Base-by-base conservation (phyloP, 2,888 invertebrate genomes). In the Helobdella robusta region DNA sequence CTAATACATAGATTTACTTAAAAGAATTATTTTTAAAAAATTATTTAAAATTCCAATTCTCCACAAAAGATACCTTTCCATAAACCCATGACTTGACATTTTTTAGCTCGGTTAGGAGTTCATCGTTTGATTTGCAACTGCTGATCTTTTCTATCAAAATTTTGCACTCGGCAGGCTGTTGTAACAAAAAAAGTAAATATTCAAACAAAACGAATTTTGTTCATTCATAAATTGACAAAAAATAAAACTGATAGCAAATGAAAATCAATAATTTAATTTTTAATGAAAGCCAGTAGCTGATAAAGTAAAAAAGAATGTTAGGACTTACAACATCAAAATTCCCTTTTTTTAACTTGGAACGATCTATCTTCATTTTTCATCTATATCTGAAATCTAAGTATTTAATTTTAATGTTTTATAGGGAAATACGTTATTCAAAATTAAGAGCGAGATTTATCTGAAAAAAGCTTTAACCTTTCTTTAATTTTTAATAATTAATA, bases 81-180 rank as follows among this genome's bases (percentile, higher is more conserved):
- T 86, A 89, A 34, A 87, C 87, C 89, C 89, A 89, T 50, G 86
- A 85, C 73, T 86, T 87, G 69, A 89, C 85, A 71, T 84, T 84
- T 68, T 85, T 84, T 66, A 89, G 80, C 77, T 87, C 86, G 59
- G 83, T 82, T 2, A 86, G 79, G 67, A 89, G 81, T 74, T 86
- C 85, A 58, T 79, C 78, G 66, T 68, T 65, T 28, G 30, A 63
- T 54, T 84, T 83, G 58, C 85, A 84, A 74, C 85, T 83, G 72
- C 86, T 85, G 60, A 89, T 79, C 74, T 85, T 85, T 73, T 86
- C 87, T 73, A 89, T 89, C 65, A 89, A 81, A 71, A 84, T 83
- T 75, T 86, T 86, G 77, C 89, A 89, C 81, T 89, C 89, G 68
- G 84, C 82, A 70, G 78, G 78, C 78, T 78, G 70, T n/a, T 11